Evolutionary conservation across 2,113 vertebrate species (phyloP).

Genomic region (Pantherophis guttatus): DNA sequence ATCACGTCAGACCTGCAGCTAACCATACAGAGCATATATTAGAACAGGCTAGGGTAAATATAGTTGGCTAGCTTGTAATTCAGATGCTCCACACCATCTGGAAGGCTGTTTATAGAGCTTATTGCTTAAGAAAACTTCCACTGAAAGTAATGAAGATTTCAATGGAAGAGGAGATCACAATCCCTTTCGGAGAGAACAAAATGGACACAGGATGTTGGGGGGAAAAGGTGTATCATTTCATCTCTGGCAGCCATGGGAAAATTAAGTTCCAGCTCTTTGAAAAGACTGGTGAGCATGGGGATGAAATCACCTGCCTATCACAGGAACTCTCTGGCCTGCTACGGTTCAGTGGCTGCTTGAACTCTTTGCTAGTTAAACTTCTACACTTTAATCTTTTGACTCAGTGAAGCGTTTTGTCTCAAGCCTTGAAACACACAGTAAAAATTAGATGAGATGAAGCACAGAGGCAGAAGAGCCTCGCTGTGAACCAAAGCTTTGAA

Average conservation of each 20-base stretch:
- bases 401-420: conserved; percentile 48
- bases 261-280: conserved; percentile 6
- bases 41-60: neutral
- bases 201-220: neutral
- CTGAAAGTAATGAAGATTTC: neutral
- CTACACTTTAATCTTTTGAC: conserved; percentile 40
- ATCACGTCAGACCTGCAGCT: neutral
- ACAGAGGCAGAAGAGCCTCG: conserved; percentile 1
- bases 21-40: neutral
- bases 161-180: neutral
- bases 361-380: conserved; percentile 22
- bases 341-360: conserved; percentile 38
- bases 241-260: neutral
- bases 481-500: conserved; percentile 17
- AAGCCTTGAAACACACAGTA: conserved; percentile 25
- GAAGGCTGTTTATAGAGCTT: neutral
- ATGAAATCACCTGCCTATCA: neutral
- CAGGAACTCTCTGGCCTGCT: conserved; percentile 33
- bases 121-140: neutral
- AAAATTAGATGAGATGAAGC: conserved; percentile 29
- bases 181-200: neutral
- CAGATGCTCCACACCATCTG: neutral
- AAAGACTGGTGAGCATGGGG: neutral
- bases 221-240: neutral
- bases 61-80: neutral